Base-by-base conservation (phyloP, 1,140 invertebrate species). In the Gerris buenoi region DNA sequence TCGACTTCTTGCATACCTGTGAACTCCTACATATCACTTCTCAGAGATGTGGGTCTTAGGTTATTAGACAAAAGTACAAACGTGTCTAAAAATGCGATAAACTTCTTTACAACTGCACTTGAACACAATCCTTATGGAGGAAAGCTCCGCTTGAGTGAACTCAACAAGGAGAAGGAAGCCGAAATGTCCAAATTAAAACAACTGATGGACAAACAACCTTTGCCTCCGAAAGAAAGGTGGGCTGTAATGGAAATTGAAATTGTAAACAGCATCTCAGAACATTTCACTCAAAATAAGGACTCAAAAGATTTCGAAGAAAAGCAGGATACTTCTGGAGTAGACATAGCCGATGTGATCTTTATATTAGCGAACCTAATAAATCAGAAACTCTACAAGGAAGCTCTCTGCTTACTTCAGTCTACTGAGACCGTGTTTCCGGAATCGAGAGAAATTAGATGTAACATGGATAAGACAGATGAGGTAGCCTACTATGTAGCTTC, bases 71-170 rank as follows among this genome's bases (percentile, higher is more conserved):
- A 69, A 68, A 74, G 72, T 65, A 69, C 68, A 26, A 62, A 71
- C 68, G 73, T 73, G 22, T 63, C 66, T 15, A 74, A 74, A 70
- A 68, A 68, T 66, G 70, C 72, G 3, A 71, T 74, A 27, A 65
- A 68, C 46, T 65, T 74, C 27, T 70, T 73, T 23, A 70, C 60
- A 66, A 65, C 67, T 27, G 68, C 72, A 26, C 62, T 74, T 13
- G 67, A 68, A 68, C 29, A 67, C n/a, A 74, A 74, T 61, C 70
- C 70, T 15, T 74, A 65, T 68, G 70, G 70, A 46, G 68, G 65
- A 63, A 68, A 69, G 68, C 72, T 73, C 71, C 68, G 22, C 63
- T 25, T 65, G 22, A 15, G 2, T 2, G 33, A 23, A 65, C 15
- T 65, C 2, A 33, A 28, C 63, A 25, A 28, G 27, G 27, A 63